Evolutionary conservation across 30 jellyfish, hydroid and myxozoan species (phyloP), one percentile per base, ranked within the genome.

Genomic region (Aurelia aurita): DNA sequence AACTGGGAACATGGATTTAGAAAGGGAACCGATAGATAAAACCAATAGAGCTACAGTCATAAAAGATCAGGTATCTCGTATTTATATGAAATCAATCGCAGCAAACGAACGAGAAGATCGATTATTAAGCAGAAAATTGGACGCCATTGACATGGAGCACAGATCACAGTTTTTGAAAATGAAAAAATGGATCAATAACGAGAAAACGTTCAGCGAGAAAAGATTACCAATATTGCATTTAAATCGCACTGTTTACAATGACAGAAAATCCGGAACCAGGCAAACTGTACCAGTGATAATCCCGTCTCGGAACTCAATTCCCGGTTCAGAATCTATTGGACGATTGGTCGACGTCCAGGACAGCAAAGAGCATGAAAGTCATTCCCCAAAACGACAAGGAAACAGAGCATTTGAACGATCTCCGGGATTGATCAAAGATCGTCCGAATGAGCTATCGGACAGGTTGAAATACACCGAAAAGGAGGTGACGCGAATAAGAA

Each of bases 21-120:
- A 39, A 39, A 39, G 9, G 51, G 51, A 39, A 9, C 51, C 51
- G 51, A 39, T 39, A 6, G 51, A 39, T 15, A 39, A 39, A 15
- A 39, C 15, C 13, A 70, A 71, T 35, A 44, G 84, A 47, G 18
- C 84, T 8, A 44, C 71, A 22, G 29, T 27, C 69, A 43, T 71
- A 39, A 70, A 62, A 49, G 82, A 80, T 5, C 90, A 66, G 7
- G 69, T 81, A 0, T 64, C 65, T 12, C 77, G 80, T 5, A 65
- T 80, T 66, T 80, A 80, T 77, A 45, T 65, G 72, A 80, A 58
- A 44, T 58, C 90, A 29, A 80, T 80, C 8, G 90, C 90, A 0
- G 90, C 90, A n/a, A 80, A 80, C 45, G 90, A 80, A 32, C 66
- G 90, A 20, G 90, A 80, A 46, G 90, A 80, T 44, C 49, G 90